Base-by-base conservation (phyloP, 2,888 invertebrate genomes). In the Paralinhomoeus sp. region DNA sequence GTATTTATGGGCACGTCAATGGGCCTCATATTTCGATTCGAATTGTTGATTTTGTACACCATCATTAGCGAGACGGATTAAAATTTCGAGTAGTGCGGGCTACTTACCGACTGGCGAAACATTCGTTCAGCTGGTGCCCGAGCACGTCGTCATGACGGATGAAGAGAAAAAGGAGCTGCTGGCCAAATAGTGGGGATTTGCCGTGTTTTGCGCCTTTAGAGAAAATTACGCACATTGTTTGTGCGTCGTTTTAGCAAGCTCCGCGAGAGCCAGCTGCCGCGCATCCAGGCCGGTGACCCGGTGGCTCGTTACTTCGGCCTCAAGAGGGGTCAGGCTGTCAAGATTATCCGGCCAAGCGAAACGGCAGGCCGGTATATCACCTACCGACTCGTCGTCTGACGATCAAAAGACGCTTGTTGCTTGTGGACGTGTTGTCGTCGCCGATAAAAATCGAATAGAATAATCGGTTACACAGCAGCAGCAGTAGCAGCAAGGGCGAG, bases 331-430 rank as follows among this genome's bases (percentile, higher is more conserved):
- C 93, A 47, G 37, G 60, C 58, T 37, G 89, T 93, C 41, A 93
- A 93, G 71, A 97, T 97, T 64, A 89, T 93, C 57, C 73, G 93
- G 53, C 78, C 89, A 9, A 91, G 89, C 23, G 93, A 91, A 70
- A 97, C 93, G 36, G 93, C 93, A 27, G 93, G 93, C 38, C 74
- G 91, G 62, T 97, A 97, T 64, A 91, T 97, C 67, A 91, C 91
- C 35, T 97, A 97, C 64, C 74, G 93, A 24, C 49, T 54, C 34
- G 57, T 56, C 20, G 57, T 57, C 34, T 57, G 43, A 53, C n/a
- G n/a, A n/a, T n/a, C n/a, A n/a, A n/a, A n/a, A n/a, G n/a, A n/a
- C n/a, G n/a, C n/a, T n/a, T n/a, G n/a, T n/a, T n/a, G n/a, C n/a
- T n/a, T n/a, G n/a, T n/a, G n/a, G n/a, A n/a, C n/a, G n/a, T n/a